Conservation (phyloP, 2,797 vertebrate genomes). For the Pangasius djambal region DNA sequence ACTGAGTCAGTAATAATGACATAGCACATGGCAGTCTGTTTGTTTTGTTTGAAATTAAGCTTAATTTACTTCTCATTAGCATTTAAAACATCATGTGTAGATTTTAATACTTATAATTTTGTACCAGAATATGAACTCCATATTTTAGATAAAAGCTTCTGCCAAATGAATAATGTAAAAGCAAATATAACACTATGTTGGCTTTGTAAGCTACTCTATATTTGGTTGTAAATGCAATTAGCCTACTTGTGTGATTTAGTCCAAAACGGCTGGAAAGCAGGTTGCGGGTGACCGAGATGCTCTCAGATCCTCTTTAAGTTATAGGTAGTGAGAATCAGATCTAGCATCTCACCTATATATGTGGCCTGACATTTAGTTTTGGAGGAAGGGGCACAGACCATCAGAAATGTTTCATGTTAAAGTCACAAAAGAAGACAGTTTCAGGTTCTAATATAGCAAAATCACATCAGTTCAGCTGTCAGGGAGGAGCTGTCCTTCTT, state of each 20-base stretch:
- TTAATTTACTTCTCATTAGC: not conserved
- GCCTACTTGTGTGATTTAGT: not conserved
- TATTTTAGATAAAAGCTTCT: not conserved
- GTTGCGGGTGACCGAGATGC: not conserved
- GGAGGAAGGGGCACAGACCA: constrained; percentile 10
- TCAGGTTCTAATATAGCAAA: not conserved
- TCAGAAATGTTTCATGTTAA: not conserved
- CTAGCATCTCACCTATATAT: not conserved
- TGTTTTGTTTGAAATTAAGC: not conserved
- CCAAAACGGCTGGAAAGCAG: not conserved
- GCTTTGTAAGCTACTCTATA: not conserved
- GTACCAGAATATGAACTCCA: too few species aligned
- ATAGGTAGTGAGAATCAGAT: constrained; percentile 34
- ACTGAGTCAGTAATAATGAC: not conserved
- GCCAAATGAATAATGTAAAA: not conserved
- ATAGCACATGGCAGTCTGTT: not conserved
- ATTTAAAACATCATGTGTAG: not conserved
- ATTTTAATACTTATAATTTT: not conserved
- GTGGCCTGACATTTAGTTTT: constrained; percentile 39
- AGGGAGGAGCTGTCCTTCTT: too few species aligned
- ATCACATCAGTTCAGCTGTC: not conserved
- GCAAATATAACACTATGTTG: not conserved
- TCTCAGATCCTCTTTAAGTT: constrained; percentile 35
- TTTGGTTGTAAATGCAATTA: not conserved
- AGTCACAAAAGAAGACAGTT: not conserved